Evolutionary conservation across 2,888 invertebrate genomes (phyloP), one percentile per base, ranked within the genome.

Genomic region (Drosophila gaucha): DNA sequence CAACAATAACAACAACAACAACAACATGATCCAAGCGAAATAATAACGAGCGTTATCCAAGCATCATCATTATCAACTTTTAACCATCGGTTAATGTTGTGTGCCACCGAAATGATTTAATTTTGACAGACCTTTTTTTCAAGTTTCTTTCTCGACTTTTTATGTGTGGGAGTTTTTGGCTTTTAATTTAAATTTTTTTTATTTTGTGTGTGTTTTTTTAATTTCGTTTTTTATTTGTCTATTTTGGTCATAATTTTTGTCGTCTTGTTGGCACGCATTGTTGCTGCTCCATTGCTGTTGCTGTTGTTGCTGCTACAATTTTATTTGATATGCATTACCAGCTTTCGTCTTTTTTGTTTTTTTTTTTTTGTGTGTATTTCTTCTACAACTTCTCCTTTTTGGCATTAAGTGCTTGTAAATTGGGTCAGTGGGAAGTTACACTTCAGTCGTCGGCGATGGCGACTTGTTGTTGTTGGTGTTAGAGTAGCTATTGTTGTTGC

Each of bases 341-440:
- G 72, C 77, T 84, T 86, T 83, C 86, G 88, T 89, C 83, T 82
- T 73, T 84, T 74, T 82, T 82, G 24, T 24, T 39, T 26, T 3
- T 26, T 12, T 20, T 38, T 38, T 84, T 82, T 85, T 87, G n/a
- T n/a, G n/a, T n/a, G n/a, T 86, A 86, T 78, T 84, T 86, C 86
- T 89, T 89, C 86, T 89, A 88, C 86, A 73, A 87, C 88, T 89
- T 86, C 86, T 84, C 77, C 83, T 77, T 85, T 87, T 82, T 89
- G 78, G 84, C 78, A 78, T 89, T 89, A 87, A 87, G 89, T 87
- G 86, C 78, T 83, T 86, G 89, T 88, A 89, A 87, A 87, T 89
- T 87, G 89, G 86, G 86, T 87, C 86, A 87, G 89, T 87, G 88
- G 89, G 89, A 87, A 89, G 89, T 89, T 89, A 89, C 89, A 87